Percentiles rank a stretch among this genome's conserved stretches.
These are phyloP conservation scores for Calypte anna DNA, from an alignment of 2,113 vertebrate genomes.

Conservation along the genomic window DNA sequence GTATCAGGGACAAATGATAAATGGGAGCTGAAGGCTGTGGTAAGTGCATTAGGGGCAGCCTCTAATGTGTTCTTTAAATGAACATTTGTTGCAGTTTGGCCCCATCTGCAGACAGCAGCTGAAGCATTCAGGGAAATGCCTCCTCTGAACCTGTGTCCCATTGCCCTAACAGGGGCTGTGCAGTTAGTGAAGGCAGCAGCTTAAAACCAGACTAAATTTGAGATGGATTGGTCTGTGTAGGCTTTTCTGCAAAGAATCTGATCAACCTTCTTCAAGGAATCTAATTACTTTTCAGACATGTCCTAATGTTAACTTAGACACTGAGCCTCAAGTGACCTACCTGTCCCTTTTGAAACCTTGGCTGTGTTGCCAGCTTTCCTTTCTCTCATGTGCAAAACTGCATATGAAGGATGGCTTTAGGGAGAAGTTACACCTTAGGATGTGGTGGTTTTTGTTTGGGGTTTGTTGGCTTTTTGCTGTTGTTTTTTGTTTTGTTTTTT, in stretches of 20 bases:
- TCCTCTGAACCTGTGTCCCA: background rate
- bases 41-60: background rate
- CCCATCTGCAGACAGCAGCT: background rate
- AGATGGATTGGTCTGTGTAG: background rate
- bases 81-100: background rate
- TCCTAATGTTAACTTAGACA: background rate
- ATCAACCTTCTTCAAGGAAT: background rate
- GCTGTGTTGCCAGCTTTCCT: background rate
- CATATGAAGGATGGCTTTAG: background rate
- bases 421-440: background rate
- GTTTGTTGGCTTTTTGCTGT: background rate
- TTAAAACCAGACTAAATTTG: background rate
- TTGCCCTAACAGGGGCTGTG: background rate
- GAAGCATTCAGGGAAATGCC: background rate
- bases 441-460: background rate
- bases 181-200: background rate
- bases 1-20: background rate
- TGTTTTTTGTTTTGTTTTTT: too few species aligned
- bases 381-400: background rate
- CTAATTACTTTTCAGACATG: background rate
- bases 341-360: background rate
- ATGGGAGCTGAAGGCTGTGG: slow-evolving; percentile 2
- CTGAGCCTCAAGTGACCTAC: background rate
- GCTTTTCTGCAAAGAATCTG: background rate
- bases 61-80: background rate